Evolutionary conservation across 2,888 invertebrate genomes (phyloP).

Genomic region (Pristionchus japonicus): DNA sequence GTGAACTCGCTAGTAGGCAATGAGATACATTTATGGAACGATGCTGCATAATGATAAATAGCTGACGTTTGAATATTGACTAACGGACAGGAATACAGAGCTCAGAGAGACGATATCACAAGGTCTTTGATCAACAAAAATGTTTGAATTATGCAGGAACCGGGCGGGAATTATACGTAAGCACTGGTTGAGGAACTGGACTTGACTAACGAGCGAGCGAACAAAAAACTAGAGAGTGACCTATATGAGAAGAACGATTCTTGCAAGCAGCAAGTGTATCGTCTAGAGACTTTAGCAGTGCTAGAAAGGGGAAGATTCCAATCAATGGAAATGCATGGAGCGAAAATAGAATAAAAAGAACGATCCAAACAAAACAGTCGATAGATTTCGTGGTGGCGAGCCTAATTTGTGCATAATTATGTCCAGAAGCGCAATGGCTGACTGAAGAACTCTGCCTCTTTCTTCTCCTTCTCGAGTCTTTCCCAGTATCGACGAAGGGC

Average conservation of each 20-base stretch:
- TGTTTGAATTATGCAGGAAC: not conserved
- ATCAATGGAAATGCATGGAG: not conserved
- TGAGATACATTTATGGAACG: not conserved
- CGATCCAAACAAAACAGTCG: not conserved
- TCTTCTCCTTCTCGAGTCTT: not conserved
- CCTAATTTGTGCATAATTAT: not conserved
- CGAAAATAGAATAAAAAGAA: not conserved
- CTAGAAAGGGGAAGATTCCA: not conserved
- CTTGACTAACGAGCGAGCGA: not conserved
- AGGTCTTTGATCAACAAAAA: not conserved
- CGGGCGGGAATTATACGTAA: not conserved
- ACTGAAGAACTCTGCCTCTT: not conserved
- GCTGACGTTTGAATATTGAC: too few species aligned
- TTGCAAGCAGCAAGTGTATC: not conserved
- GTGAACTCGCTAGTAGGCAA: not conserved
- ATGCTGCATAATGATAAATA: not conserved
- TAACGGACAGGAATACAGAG: too few species aligned
- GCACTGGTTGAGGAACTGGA: not conserved
- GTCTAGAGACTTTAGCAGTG: not conserved
- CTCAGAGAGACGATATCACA: not conserved
- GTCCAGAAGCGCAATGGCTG: not conserved
- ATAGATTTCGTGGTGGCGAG: not conserved
- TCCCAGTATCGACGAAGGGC: not conserved
- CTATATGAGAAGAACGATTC: not conserved
- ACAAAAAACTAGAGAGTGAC: not conserved